Percentiles rank a stretch among this genome's conserved stretches.
phyloP scores from a whole-genome alignment of 2,797 vertebrate species.

The Orestias chungarensis region DNA sequence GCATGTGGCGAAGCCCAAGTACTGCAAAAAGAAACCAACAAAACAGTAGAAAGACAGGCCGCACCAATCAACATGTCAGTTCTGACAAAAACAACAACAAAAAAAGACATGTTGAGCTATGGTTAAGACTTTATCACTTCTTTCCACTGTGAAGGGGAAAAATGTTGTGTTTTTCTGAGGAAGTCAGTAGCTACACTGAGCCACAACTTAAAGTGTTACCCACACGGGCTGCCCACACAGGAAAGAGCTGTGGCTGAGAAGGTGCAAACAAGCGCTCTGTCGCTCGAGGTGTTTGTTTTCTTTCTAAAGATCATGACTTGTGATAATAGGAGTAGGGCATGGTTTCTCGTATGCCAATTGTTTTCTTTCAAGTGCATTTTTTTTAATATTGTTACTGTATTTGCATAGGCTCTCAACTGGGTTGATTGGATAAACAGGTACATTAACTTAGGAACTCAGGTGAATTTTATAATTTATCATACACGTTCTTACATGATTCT shows the following conservation, averaged over 20 bases:
- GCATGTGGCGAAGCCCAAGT: constrained; percentile 7
- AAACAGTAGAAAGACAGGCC: not conserved
- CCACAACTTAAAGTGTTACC: not conserved
- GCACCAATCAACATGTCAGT: not conserved
- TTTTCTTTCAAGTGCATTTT: not conserved
- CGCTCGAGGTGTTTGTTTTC: not conserved
- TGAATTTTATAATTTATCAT: not conserved
- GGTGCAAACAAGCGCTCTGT: not conserved
- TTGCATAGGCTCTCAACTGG: not conserved
- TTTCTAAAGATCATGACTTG: not conserved
- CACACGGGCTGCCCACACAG: constrained; percentile 38
- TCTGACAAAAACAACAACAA: not conserved
- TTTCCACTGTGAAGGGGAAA: constrained; percentile 3
- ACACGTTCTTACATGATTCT: not conserved
- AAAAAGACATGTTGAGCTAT: not conserved
- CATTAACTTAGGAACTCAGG: not conserved
- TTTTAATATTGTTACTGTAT: not conserved
- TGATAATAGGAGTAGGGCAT: rapidly evolving
- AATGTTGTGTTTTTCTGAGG: constrained; percentile 3
- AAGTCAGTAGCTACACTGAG: constrained; percentile 5
- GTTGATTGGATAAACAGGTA: not conserved
- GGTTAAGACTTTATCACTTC: not conserved
- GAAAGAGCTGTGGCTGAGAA: constrained; percentile 35
- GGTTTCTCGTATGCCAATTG: not conserved
- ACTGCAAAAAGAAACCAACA: not conserved